Conservation (phyloP, 2,113 vertebrate genomes). For the Lanius ludovicianus region DNA sequence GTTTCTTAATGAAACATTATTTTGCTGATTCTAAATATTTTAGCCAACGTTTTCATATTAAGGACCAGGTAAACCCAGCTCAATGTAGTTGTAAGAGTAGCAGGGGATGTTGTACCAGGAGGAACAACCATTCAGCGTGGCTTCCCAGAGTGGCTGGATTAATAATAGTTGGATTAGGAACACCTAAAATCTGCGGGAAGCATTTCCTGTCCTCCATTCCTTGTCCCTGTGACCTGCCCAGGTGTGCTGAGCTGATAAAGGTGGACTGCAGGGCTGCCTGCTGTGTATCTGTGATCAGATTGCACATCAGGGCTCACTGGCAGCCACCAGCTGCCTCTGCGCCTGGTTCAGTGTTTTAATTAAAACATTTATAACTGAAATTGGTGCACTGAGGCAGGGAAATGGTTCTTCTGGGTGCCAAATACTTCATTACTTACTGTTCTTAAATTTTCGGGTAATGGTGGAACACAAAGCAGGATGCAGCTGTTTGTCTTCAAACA, state of each 20-base stretch:
- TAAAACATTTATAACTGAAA: conserved; percentile 6
- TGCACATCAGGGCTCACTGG: neutral
- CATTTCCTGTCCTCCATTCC: rapidly evolving
- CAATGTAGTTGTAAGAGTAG: rapidly evolving
- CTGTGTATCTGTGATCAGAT: neutral
- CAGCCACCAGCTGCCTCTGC: neutral
- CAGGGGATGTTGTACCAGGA: neutral
- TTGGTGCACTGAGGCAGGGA: neutral
- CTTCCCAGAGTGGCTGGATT: rapidly evolving
- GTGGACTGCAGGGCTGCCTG: neutral
- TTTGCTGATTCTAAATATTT: neutral
- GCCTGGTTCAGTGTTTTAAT: neutral
- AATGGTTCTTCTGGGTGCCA: neutral
- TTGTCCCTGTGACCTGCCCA: no score
- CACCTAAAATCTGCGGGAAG: neutral
- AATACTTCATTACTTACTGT: neutral
- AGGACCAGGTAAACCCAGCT: rapidly evolving
- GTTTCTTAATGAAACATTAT: rapidly evolving
- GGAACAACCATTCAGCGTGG: rapidly evolving
- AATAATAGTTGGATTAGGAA: neutral
- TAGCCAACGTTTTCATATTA: rapidly evolving
- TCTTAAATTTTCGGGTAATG: neutral
- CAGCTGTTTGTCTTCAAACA: neutral
- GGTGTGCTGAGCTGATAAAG: neutral
- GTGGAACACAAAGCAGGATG: neutral